phyloP scores from a whole-genome alignment of 1,140 invertebrate species.

The Procambarus virginalis region DNA sequence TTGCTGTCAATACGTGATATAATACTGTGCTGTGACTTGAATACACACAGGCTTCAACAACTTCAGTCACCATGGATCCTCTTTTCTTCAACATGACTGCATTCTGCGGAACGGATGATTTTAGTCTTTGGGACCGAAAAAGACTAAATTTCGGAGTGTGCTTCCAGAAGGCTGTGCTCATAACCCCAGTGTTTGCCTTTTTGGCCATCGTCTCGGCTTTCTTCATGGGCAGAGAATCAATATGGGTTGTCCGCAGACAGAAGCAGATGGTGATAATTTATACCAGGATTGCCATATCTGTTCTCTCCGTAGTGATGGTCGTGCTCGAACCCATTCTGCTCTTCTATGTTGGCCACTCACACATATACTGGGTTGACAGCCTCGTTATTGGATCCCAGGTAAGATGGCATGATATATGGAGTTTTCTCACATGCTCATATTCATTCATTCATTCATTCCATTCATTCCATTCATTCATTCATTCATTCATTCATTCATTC shows the following conservation, averaged over 20 bases:
- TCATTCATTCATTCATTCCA: too few relatives aligned
- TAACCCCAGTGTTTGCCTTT: slow-evolving; percentile 78
- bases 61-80: slow-evolving; percentile 17
- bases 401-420: not conserved
- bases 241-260: slow-evolving; percentile 77
- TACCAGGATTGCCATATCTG: slow-evolving; percentile 78
- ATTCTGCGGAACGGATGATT: slow-evolving; percentile 62
- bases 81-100: slow-evolving; percentile 58
- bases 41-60: not conserved
- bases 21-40: not conserved
- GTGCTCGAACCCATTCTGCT: slow-evolving; percentile 79
- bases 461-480: too few relatives aligned
- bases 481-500: too few relatives aligned
- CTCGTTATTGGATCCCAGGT: slow-evolving; percentile 75
- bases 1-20: not conserved
- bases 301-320: slow-evolving; percentile 80
- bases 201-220: slow-evolving; percentile 84
- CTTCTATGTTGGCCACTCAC: slow-evolving; percentile 70
- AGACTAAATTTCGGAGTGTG: slow-evolving; percentile 82
- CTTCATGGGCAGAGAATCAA: slow-evolving; percentile 81
- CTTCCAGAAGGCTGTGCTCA: slow-evolving; percentile 84
- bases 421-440: not conserved
- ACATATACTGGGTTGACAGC: slow-evolving; percentile 79
- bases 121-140: slow-evolving; percentile 65
- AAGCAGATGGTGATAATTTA: slow-evolving; percentile 79